Evolutionary conservation across 2,888 invertebrate species (phyloP), one percentile per base, ranked within the genome.

Genomic region (Caenorhabditis sp.): DNA sequence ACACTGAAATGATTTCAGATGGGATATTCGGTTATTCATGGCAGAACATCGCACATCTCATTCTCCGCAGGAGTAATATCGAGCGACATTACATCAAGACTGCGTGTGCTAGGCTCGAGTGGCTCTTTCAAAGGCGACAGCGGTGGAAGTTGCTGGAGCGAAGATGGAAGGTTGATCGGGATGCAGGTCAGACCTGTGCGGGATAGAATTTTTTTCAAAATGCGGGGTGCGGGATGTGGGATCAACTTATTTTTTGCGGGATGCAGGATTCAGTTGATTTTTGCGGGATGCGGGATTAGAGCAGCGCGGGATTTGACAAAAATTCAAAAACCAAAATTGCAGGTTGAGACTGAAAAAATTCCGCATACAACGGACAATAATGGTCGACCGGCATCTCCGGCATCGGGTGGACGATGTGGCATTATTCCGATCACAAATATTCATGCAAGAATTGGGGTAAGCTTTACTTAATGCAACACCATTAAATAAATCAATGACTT

Each of bases 401-500:
- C 68, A 68, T 27, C 62, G 53, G 74, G 75, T 55, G 70, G 63
- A n/a, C 68, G 70, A 48, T 75, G 70, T 41, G 48, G 30, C 55
- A 75, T 75, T 4, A 43, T 75, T 46, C 75, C 70, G 41, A 63
- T 75, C 53, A 68, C 59, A 70, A 37, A 52, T 27, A 75, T 75
- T n/a, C 75, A 68, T 59, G 7, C 52, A n/a, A 5, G 22, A 17
- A 70, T 75, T 26, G 1, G 59, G 55, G 75, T 75, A 52, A 75
- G 75, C 68, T 75, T 75, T 75, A 75, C 75, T 70, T 59, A 68
- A 59, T 74, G 37, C 61, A 68, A 39, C 48, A 68, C 59, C 30
- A 68, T 74, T 59, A 68, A 27, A 74, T 74, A 50, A 74, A 74
- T 74, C 59, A 70, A 70, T 75, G 59, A 70, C 68, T 68, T 75